Evolutionary conservation across 23 tunicate genomes (phyloP), one percentile per base, ranked within the genome.

Genomic region (Oikopleura vanhoeffeni): DNA sequence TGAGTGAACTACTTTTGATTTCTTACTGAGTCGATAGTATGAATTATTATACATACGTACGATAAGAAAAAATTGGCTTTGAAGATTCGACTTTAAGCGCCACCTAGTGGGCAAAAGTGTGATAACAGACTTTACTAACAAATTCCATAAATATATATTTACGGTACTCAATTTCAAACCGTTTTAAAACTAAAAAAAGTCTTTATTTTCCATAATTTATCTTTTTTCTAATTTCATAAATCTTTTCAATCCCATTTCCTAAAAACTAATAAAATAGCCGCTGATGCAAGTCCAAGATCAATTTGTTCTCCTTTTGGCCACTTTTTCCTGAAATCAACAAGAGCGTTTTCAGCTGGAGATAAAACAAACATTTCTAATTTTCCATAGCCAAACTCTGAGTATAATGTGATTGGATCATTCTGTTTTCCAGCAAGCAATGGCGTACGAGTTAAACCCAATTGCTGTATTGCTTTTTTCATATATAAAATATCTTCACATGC

Each of bases 281-380:
- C 27, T 2, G 79, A 71, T 24, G 79, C 79, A 71, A 2, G 38
- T 3, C 79, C 35, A 33, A 71, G 32, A 38, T 71, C 79, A 30
- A 71, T 71, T 71, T 71, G 4, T 71, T 71, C 79, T 71, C 79
- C 79, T 71, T 71, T 71, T 30, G 79, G 79, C 79, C 79, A 71
- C 38, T 71, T 71, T 71, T 71, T 71, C 4, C 79, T 33, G 79
- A 71, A 71, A 71, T 71, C 79, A 32, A 13, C 4, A 2, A 71
- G 35, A 3, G 27, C 34, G 38, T 71, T 18, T 30, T 71, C 79
- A 38, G 27, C 27, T 2, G 79, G 79, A 18, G 4, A 3, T 18
- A 71, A 13, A 18, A 71, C 32, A 30, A 13, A 71, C 79, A 71
- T 71, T 71, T 71, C 79, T 4, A 71, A 38, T 30, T 18, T 13